Evolutionary conservation across 2,797 vertebrate genomes (phyloP).

Genomic region (Labroides dimidiatus): DNA sequence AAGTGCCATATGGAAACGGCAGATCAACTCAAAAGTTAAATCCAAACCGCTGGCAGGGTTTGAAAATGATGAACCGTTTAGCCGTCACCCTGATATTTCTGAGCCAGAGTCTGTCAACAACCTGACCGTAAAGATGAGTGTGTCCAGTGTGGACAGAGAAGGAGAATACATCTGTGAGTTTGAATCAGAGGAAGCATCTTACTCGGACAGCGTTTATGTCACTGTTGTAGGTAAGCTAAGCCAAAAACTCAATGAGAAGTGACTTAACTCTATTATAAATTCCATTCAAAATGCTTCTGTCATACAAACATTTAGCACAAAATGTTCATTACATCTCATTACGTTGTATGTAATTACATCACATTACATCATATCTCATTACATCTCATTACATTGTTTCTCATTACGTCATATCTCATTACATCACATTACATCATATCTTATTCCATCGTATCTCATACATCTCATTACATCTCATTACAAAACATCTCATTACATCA

Average conservation of each 20-base stretch:
- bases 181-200: background rate
- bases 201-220: conserved; percentile 42
- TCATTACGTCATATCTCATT: too few species aligned
- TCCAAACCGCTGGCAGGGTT: conserved; percentile 63
- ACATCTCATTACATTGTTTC: too few species aligned
- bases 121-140: conserved; percentile 74
- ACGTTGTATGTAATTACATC: too few species aligned
- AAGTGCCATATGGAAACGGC: conserved; percentile 66
- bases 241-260: background rate
- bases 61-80: background rate
- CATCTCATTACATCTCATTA: too few species aligned
- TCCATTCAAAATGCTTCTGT: too few species aligned
- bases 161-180: conserved; percentile 79
- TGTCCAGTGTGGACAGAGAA: conserved; percentile 69
- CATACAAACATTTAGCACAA: too few species aligned
- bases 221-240: conserved; percentile 75
- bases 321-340: too few species aligned
- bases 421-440: too few species aligned
- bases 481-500: too few species aligned
- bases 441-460: too few species aligned
- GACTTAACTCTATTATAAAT: too few species aligned
- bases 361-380: too few species aligned
- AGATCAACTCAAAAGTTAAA: conserved; percentile 13
- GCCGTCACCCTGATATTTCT: conserved; percentile 34
- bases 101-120: conserved; percentile 72